A percentile compares a stretch with the other conserved stretches of the same genome.
Evolutionary conservation across 2,797 vertebrate genomes (phyloP).

Genomic region (Enteromius anoplus): DNA sequence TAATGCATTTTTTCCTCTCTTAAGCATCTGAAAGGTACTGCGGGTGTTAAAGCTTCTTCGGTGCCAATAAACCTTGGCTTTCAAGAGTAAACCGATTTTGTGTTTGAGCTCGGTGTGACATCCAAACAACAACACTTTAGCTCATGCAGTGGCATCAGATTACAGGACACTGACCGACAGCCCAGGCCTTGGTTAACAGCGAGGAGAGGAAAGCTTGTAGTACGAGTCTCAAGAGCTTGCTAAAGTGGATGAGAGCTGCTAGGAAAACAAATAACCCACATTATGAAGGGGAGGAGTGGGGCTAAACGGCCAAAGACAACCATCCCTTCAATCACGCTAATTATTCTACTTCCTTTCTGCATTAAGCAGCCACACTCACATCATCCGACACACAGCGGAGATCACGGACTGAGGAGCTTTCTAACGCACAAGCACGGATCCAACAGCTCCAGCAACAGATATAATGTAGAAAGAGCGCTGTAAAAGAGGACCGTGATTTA

Average conservation of each 20-base stretch:
- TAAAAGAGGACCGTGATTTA: too few species aligned
- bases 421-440: neutral
- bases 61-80: neutral
- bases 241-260: conserved; percentile 29
- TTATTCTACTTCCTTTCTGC: conserved; percentile 16
- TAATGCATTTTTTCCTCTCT: too few species aligned
- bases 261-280: conserved; percentile 34
- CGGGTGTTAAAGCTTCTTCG: neutral
- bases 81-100: neutral
- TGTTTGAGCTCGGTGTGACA: neutral
- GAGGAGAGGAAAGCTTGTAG: neutral
- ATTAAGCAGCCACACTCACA: neutral
- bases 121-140: conserved; percentile 2
- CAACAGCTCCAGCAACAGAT: neutral
- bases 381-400: neutral
- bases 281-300: conserved; percentile 11
- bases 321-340: conserved; percentile 14
- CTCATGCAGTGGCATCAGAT: conserved; percentile 2
- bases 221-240: conserved; percentile 29
- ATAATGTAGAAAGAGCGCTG: neutral
- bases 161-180: neutral
- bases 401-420: neutral
- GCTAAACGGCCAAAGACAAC: conserved; percentile 16
- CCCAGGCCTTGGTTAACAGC: neutral
- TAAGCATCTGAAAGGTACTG: neutral